These are phyloP conservation scores for Holacanthus passer DNA, from an alignment of 2,113 vertebrate genomes.

Conservation along the genomic window DNA sequence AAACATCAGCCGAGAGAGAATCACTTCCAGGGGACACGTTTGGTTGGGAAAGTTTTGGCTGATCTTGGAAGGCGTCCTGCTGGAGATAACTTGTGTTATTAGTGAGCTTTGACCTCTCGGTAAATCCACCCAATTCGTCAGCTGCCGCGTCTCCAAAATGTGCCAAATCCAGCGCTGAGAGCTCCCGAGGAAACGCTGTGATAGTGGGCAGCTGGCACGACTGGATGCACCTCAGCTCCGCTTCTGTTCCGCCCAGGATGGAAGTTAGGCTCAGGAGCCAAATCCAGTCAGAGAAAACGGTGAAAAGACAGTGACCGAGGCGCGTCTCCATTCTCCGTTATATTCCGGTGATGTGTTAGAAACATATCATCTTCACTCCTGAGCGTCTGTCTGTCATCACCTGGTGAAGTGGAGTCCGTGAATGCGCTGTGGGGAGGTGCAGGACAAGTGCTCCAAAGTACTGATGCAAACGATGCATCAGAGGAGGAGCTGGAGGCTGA, in stretches of 20 bases:
- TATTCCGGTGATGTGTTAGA: conserved; percentile 54
- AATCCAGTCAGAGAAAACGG: conserved; percentile 71
- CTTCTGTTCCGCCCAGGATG: conserved; percentile 65
- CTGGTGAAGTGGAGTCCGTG: conserved; percentile 66
- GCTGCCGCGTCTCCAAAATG: conserved; percentile 51
- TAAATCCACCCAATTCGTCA: conserved; percentile 62
- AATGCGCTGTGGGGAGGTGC: conserved; percentile 68
- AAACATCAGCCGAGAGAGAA: neutral
- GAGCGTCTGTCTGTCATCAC: conserved; percentile 63
- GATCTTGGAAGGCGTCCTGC: conserved; percentile 30
- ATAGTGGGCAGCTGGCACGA: conserved; percentile 71
- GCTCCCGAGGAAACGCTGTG: conserved; percentile 48
- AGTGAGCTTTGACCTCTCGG: conserved; percentile 35
- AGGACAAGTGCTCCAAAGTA: conserved; percentile 77
- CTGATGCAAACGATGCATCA: conserved; percentile 81
- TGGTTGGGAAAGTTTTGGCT: conserved; percentile 65
- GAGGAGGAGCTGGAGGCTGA: conserved; percentile 82
- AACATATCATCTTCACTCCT: conserved; percentile 52
- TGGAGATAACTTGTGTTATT: conserved; percentile 31
- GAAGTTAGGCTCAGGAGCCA: conserved; percentile 77
- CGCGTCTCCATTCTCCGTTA: conserved; percentile 78
- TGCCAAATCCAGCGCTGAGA: conserved; percentile 53
- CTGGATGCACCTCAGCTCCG: conserved; percentile 84
- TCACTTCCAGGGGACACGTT: conserved; percentile 17
- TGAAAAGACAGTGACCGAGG: conserved; percentile 55